Evolutionary conservation across 2,797 vertebrate species (phyloP), one percentile per base, ranked within the genome.

Genomic region (Dromococcyx pavoninus): DNA sequence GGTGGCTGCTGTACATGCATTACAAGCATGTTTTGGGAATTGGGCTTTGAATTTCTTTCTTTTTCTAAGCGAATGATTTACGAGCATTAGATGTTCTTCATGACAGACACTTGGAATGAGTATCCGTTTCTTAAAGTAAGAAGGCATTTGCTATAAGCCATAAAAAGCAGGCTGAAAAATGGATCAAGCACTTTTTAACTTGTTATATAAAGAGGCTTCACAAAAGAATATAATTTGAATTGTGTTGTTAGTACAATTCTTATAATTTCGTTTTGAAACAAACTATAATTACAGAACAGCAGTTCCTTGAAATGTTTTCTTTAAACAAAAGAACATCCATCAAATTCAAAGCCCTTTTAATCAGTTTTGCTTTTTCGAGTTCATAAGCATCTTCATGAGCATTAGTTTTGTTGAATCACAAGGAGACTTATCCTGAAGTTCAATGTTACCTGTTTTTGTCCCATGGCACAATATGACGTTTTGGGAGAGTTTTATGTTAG

Each of bases 21-120:
- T 93, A 51, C 37, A 78, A 88, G 18, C 25, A 81, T 67, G 13
- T 86, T 89, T 71, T 70, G 28, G 35, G 57, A 97, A 92, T 43
- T 82, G 3, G 61, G 13, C 69, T 95, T 92, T 92, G 73, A 95
- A 75, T 88, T 87, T 82, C 71, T 79, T 71, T 74, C 64, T 58
- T 91, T 88, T 91, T 79, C 62, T 92, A 81, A 92, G 28, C 27
- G 50, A 86, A 71, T 84, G 53, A 76, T 79, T 97, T 94, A 66
- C 1, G 0, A 64, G 23, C 37, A 86, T 91, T 82, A 82, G 32
- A 66, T 84, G 15, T 72, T 80, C 35, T 46, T 82, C 19, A 33
- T 72, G 93, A 77, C 69, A 44, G 25, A 37, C 30, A 57, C 70
- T 65, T 61, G 19, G 74, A 77, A 85, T 82, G 89, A 92, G 13